Conservation (phyloP, 1,140 invertebrate species). For the Colletes latitarsis region DNA sequence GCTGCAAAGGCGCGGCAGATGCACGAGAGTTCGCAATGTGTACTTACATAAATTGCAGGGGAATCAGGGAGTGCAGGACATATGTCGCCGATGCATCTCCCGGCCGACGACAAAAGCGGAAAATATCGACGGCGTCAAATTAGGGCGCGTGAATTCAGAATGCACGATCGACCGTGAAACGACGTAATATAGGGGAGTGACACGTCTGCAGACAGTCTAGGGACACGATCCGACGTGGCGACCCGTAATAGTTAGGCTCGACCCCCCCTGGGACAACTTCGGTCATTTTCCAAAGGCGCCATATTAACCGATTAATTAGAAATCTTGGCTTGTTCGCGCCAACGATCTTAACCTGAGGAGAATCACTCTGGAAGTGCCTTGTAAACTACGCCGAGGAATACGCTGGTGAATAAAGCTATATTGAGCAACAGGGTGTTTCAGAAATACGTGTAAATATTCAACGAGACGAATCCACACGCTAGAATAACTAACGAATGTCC, state of each 20-base stretch:
- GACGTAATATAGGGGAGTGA: constrained; percentile 59
- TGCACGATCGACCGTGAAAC: constrained; percentile 64
- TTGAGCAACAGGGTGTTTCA: no score
- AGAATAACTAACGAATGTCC: no score
- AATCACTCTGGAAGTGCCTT: not conserved
- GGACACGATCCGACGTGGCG: constrained; percentile 6
- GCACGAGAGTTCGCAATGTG: constrained; percentile 52
- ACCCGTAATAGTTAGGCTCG: constrained; percentile 34
- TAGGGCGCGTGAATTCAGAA: constrained; percentile 59
- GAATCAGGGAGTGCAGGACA: constrained; percentile 41
- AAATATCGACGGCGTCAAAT: constrained; percentile 63
- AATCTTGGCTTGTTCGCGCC: constrained; percentile 21
- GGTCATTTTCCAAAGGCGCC: constrained; percentile 29
- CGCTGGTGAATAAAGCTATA: no score
- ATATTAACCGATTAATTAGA: constrained; percentile 58
- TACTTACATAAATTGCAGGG: constrained; percentile 61
- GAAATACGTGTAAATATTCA: no score
- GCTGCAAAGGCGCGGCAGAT: constrained; percentile 53
- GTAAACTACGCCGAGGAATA: no score
- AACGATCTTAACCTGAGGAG: constrained; percentile 19
- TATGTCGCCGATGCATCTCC: constrained; percentile 63
- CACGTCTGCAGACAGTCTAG: constrained; percentile 22
- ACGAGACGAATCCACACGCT: no score
- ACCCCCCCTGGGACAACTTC: constrained; percentile 33
- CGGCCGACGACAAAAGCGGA: constrained; percentile 51